Conservation (phyloP, 2,888 invertebrate species). For the Campoplex capitator region DNA sequence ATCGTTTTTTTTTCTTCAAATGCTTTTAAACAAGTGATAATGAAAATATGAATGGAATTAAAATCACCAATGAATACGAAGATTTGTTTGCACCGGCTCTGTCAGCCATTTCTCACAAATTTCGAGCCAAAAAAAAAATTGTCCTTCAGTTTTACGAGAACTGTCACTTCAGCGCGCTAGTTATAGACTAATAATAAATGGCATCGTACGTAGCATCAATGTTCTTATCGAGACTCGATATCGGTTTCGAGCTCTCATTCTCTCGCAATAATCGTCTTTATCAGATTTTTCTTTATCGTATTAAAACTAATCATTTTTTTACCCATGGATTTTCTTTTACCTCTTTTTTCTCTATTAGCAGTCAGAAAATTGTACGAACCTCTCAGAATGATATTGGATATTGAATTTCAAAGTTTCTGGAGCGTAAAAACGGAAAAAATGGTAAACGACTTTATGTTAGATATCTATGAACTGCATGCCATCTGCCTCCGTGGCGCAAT, state of each 20-base stretch:
- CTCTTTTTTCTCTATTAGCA: not conserved
- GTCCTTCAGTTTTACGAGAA: not conserved
- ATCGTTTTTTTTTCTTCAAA: not conserved
- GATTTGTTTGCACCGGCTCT: conserved; percentile 25
- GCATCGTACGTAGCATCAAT: not conserved
- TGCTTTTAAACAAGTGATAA: not conserved
- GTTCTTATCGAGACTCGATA: conserved; percentile 56
- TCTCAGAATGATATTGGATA: not conserved
- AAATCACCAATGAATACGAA: conserved; percentile 49
- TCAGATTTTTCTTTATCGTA: conserved; percentile 29
- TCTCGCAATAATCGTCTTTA: conserved; percentile 50
- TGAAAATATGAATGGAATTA: not conserved
- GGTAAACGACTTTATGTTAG: not conserved
- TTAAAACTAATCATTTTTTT: not conserved
- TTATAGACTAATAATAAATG: conserved; percentile 32
- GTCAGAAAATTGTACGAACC: not conserved
- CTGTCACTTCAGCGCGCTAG: conserved; percentile 22
- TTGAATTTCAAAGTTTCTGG: not conserved
- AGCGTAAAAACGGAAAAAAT: not conserved
- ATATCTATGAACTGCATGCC: not conserved
- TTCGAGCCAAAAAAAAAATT: not conserved
- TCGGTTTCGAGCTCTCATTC: conserved; percentile 8
- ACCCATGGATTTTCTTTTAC: not conserved
- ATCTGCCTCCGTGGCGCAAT: conserved; percentile 94
- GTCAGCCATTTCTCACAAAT: conserved; percentile 39